Percentiles rank a stretch among this genome's conserved stretches.
Conservation (phyloP, 1,140 invertebrate genomes). For the Lineus longissimus region DNA sequence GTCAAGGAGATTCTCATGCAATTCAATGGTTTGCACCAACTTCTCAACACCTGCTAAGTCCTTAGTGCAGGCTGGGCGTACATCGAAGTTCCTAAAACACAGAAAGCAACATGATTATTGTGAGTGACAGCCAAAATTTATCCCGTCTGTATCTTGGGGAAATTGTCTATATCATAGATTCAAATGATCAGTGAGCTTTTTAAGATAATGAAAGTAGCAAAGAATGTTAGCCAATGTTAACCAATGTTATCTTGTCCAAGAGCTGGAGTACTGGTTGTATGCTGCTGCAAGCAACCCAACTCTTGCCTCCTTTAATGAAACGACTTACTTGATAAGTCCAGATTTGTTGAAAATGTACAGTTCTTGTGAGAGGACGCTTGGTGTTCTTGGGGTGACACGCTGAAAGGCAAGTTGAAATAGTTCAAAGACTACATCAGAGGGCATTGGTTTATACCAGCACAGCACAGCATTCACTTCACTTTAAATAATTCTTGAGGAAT, state of each 20-base stretch:
- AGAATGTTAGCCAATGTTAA: no score
- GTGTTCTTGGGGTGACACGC: constrained; percentile 60
- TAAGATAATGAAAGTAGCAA: no score
- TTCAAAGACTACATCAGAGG: no score
- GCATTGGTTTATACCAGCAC: constrained; percentile 2
- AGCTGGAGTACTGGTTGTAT: no score
- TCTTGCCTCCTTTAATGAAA: neutral
- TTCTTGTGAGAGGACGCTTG: constrained; percentile 60
- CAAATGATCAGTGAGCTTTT: no score
- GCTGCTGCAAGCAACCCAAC: neutral
- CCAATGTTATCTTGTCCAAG: no score
- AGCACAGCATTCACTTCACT: no score
- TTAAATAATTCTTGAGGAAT: no score
- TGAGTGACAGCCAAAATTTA: neutral
- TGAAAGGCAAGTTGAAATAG: constrained; percentile 44
- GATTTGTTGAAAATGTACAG: constrained; percentile 64
- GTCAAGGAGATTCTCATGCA: constrained; percentile 40
- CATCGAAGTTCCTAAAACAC: constrained; percentile 34
- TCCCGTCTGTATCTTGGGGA: no score
- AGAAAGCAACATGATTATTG: neutral
- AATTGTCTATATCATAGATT: no score
- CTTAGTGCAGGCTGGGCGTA: constrained; percentile 30
- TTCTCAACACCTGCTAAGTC: constrained; percentile 37
- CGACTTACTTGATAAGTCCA: constrained; percentile 54
- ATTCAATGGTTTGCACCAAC: constrained; percentile 36